Evolutionary conservation across 2,113 vertebrate genomes (phyloP), one percentile per base, ranked within the genome.

Genomic region (Ondatra zibethicus): DNA sequence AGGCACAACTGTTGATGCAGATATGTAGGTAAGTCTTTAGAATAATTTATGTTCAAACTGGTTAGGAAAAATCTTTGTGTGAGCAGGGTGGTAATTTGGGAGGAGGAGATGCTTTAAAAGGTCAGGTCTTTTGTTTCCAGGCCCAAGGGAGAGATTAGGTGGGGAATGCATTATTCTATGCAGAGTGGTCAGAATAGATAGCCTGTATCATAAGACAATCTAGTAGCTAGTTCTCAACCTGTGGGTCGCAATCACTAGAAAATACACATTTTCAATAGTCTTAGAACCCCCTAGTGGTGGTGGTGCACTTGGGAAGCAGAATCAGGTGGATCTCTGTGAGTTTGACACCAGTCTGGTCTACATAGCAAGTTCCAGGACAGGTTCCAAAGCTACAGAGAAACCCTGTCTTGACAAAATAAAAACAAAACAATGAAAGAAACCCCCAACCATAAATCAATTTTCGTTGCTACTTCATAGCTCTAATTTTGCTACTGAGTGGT

Each of bases 11-110:
- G 65, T 39, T 19, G 68, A 89, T 89, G 25, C n/a, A 76, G 91
- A 94, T 65, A 80, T 2, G 25, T 21, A 89, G 68, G 19, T 90
- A 93, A 45, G 36, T 76, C 33, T 86, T 84, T 80, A 55, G 36
- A 73, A 92, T 29, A 94, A 58, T 96, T 85, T n/a, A 77, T 86
- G 25, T 87, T 94, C 12, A 91, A 68, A 33, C 3, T 31, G 5
- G 3, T 27, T 68, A 82, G 65, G 50, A 65, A 89, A 68, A 89
- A 66, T 7, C 39, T 86, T 90, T 86, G 47, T 5, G n/a, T 65
- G 29, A 5, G 21, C 50, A 42, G 11, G 9, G 8, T 8, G 3
- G 5, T 4, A 66, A 36, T 10, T 12, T 14, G 42, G 9, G 1
- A 33, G 68, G 89, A 86, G 31, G 16, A 88, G 7, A 42, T 12